Evolutionary conservation across 2,888 invertebrate genomes (phyloP).

Genomic region (Pantelozetes paolii): DNA sequence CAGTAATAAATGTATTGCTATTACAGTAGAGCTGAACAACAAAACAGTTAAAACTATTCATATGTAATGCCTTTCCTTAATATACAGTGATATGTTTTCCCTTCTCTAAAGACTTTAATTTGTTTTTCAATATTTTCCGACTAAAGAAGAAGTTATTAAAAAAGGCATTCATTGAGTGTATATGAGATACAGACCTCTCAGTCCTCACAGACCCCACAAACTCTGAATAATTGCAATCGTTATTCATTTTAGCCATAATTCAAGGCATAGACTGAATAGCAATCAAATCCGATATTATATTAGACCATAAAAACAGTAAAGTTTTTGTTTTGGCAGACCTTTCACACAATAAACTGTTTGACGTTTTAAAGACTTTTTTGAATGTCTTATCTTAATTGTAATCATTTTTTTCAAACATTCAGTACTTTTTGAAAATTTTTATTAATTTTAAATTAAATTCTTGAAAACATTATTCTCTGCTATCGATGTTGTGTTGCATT

Average conservation of each 20-base stretch:
- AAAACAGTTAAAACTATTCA: background rate
- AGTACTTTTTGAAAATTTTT: background rate
- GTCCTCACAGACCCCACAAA: conserved; percentile 25
- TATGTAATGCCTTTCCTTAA: background rate
- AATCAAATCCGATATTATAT: conserved; percentile 18
- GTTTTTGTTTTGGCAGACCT: background rate
- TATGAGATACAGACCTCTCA: background rate
- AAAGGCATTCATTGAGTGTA: background rate
- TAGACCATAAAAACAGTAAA: conserved; percentile 22
- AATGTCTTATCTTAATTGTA: conserved; percentile 23
- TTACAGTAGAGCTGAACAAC: background rate
- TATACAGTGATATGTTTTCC: background rate
- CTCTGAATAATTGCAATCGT: conserved; percentile 23
- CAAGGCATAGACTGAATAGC: background rate
- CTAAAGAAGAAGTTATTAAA: conserved; percentile 27
- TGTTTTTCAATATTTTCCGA: conserved; percentile 6
- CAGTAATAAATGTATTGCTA: background rate
- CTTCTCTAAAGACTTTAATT: background rate
- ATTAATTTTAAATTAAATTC: conserved; percentile 33
- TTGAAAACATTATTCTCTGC: background rate
- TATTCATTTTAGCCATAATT: conserved; percentile 1
- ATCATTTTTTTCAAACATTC: conserved; percentile 9
- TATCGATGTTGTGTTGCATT: background rate
- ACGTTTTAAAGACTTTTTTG: conserved; percentile 22
- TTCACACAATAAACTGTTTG: background rate